Conservation (phyloP, 2,888 invertebrate genomes). For the Eulithis testata region DNA sequence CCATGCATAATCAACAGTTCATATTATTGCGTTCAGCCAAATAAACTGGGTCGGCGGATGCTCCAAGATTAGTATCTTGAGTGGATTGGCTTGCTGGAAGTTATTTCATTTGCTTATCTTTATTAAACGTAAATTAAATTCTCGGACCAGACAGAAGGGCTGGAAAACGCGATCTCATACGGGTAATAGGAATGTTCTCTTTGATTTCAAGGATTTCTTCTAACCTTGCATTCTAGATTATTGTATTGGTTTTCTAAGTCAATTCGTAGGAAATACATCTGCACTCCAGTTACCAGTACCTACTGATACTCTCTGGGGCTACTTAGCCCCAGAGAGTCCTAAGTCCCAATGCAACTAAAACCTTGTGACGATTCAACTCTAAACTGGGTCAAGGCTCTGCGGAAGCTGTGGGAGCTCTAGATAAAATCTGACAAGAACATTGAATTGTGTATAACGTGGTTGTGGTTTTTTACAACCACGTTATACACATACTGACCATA, state of each 20-base stretch:
- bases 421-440: slow-evolving; percentile 16
- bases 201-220: too few species aligned
- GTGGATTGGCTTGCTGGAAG: slow-evolving; percentile 13
- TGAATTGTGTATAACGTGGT: background rate
- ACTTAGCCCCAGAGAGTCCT: background rate
- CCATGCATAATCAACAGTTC: slow-evolving; percentile 24
- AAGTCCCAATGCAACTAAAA: slow-evolving; percentile 5
- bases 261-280: too few species aligned
- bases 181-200: too few species aligned
- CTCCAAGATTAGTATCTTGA: slow-evolving; percentile 16
- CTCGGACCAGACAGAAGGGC: too few species aligned
- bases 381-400: slow-evolving; percentile 28
- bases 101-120: slow-evolving; percentile 7
- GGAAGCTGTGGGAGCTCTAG: slow-evolving; percentile 13
- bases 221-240: too few species aligned
- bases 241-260: too few species aligned
- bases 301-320: too few species aligned
- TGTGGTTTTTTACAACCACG: background rate
- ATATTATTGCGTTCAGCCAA: slow-evolving; percentile 15
- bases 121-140: background rate
- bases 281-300: too few species aligned
- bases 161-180: too few species aligned
- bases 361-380: slow-evolving; percentile 14
- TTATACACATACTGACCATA: background rate
- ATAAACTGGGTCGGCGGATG: slow-evolving; percentile 22